Evolutionary conservation across 1,140 invertebrate genomes (phyloP).

Genomic region (Sycophaga agraensis): DNA sequence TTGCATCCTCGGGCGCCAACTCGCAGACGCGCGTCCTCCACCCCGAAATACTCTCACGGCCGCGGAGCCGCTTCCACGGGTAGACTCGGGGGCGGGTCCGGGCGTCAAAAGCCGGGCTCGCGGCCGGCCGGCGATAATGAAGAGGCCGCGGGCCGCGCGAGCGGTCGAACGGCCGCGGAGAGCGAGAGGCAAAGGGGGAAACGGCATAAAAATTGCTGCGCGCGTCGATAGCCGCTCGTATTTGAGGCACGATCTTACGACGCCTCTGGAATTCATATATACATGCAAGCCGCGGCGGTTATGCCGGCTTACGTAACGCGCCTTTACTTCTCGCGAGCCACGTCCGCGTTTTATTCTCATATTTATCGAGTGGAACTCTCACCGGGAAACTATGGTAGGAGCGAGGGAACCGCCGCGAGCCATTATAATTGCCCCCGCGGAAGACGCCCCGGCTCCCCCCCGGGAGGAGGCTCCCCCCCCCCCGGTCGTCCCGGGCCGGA

Average conservation of each 20-base stretch:
- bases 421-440: slow-evolving; percentile 11
- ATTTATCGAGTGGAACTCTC: slow-evolving; percentile 27
- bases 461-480: neutral
- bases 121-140: no score
- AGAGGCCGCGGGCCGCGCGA: no score
- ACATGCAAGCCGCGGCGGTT: neutral
- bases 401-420: neutral
- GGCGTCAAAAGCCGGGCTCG: no score
- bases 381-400: neutral
- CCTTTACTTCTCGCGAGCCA: neutral
- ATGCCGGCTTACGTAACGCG: slow-evolving; percentile 16
- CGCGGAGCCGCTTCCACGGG: no score
- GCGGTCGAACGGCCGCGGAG: no score
- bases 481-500: neutral
- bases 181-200: no score
- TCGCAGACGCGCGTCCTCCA: no score
- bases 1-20: no score
- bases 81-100: no score
- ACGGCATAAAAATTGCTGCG: no score
- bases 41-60: no score
- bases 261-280: slow-evolving; percentile 35
- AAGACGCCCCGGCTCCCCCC: neutral
- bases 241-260: slow-evolving; percentile 40
- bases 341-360: slow-evolving; percentile 25
- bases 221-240: slow-evolving; percentile 22